Evolutionary conservation across 2,888 invertebrate species (phyloP), one percentile per base, ranked within the genome.

Genomic region (Melieria picta): DNA sequence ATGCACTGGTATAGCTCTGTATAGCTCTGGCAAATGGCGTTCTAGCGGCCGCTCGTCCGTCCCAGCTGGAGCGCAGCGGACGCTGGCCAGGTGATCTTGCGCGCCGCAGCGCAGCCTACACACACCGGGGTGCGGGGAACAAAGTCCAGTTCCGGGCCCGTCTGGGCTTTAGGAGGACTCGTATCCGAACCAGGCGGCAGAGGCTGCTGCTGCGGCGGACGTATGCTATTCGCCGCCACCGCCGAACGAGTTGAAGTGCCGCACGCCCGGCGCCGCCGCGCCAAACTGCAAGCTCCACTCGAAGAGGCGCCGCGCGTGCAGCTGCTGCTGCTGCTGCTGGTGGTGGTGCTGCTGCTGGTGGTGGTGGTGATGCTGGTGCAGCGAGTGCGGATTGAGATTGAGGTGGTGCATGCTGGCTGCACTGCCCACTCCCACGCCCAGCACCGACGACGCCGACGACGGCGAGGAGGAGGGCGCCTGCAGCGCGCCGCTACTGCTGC

Each of bases 221-320:
- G 84, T 77, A 82, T 85, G 85, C 85, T 86, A 87, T 85, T 87
- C 87, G 74, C 85, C 87, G 72, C 84, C 83, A 76, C 87, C 86
- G 72, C 86, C 85, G 76, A 86, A 87, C 72, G 85, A 84, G 71
- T 87, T 87, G 73, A 87, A 87, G 75, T 87, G 86, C 69, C 87
- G 83, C 69, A 87, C 87, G 45, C 85, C 83, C 66, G 87, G 85
- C 66, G 86, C 85, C 52, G 86, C 84, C 11, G 87, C 86, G 58
- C 87, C 87, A 73, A 87, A 87, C 76, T 87, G 87, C 79, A 87
- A 79, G 76, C 87, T 87, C 84, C 87, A 81, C 81, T 87, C 87
- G 79, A 87, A 87, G 71, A 87, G 84, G 68, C 87, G 83, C 46
- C 87, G 84, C 74, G 87, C 84, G 72, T 87, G 87, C 76, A 87